Evolutionary conservation across 2,888 invertebrate species (phyloP).

Genomic region (Eumerus sabulonum): DNA sequence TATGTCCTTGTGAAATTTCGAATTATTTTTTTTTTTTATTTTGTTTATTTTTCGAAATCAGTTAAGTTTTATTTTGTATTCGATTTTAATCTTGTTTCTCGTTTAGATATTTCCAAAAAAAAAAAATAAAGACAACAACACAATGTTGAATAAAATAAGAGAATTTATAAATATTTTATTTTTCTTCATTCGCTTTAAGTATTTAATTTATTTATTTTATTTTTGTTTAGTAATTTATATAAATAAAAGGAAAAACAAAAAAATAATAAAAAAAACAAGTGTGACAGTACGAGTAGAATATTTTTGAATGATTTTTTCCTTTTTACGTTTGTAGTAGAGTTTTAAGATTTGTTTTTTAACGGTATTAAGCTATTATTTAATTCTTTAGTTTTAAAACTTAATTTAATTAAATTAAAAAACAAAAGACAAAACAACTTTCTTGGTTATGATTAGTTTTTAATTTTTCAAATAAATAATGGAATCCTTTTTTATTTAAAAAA

Average conservation of each 20-base stretch:
- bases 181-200: constrained; percentile 49
- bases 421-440: constrained; percentile 46
- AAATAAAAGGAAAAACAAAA: constrained; percentile 26
- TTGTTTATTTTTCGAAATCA: constrained; percentile 42
- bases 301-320: too few species aligned
- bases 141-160: constrained; percentile 28
- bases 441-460: constrained; percentile 66
- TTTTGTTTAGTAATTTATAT: constrained; percentile 60
- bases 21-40: constrained; percentile 43
- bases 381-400: constrained; percentile 45
- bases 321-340: constrained; percentile 26
- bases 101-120: background rate
- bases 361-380: constrained; percentile 66
- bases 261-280: constrained; percentile 36
- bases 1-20: constrained; percentile 35
- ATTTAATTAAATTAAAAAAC: constrained; percentile 36
- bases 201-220: constrained; percentile 67
- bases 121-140: constrained; percentile 3
- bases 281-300: constrained; percentile 31
- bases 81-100: constrained; percentile 20
- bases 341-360: constrained; percentile 60
- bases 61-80: constrained; percentile 55
- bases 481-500: constrained; percentile 60
- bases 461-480: constrained; percentile 60
- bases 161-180: constrained; percentile 17